These are phyloP conservation scores for Leuctra nigra DNA, from an alignment of 2,888 invertebrate genomes.

Conservation along the genomic window DNA sequence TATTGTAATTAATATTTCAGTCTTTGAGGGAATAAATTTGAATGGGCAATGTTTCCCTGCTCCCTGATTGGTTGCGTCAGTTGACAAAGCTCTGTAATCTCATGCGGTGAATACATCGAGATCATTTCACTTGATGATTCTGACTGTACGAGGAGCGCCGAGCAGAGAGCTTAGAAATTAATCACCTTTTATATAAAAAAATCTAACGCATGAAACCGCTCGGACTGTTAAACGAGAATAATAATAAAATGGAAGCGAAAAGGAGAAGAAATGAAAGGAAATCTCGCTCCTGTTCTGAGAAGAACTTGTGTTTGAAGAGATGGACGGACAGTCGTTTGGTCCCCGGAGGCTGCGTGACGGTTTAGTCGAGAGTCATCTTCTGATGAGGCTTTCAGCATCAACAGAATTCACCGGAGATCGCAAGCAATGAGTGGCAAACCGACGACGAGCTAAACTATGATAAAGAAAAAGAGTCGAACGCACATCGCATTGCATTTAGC, in stretches of 20 bases:
- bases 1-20: slow-evolving; percentile 5
- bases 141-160: too few species aligned
- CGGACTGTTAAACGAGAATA: slow-evolving; percentile 3
- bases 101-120: too few species aligned
- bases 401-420: too few species aligned
- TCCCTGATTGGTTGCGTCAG: too few species aligned
- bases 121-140: too few species aligned
- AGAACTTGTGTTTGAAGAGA: not conserved
- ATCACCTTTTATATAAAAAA: slow-evolving; percentile 1
- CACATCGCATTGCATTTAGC: too few species aligned
- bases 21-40: slow-evolving; percentile 4
- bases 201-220: not conserved
- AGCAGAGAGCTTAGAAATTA: not conserved
- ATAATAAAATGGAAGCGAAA: not conserved
- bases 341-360: not conserved
- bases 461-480: too few species aligned
- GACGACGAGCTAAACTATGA: too few species aligned
- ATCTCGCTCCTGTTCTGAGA: not conserved
- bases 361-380: not conserved
- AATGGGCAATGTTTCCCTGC: too few species aligned
- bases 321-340: not conserved
- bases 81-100: too few species aligned
- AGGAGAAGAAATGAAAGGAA: not conserved
- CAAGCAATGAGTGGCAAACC: too few species aligned
- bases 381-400: not conserved